Evolutionary conservation across 2,113 vertebrate species (phyloP).

Genomic region (Corynorhinus townsendii): DNA sequence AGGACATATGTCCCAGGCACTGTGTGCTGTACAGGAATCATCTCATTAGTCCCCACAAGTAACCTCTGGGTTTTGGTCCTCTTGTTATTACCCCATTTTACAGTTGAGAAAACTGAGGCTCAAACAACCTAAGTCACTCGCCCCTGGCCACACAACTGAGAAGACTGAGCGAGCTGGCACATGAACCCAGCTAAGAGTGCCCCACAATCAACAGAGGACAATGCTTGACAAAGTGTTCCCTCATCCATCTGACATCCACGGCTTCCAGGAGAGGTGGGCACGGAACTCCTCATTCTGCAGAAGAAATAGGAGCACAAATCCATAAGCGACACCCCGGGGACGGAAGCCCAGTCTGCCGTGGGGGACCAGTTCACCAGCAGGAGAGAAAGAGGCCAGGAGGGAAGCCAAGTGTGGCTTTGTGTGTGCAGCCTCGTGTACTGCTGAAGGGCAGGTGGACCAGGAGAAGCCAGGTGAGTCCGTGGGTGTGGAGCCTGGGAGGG

Average conservation of each 20-base stretch:
- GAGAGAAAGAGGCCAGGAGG: not conserved
- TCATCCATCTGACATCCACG: not conserved
- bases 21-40: not conserved
- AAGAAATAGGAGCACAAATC: not conserved
- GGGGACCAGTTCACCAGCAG: not conserved
- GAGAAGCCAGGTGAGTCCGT: not conserved
- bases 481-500: not conserved
- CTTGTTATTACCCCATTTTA: not conserved
- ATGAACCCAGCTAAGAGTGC: not conserved
- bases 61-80: not conserved
- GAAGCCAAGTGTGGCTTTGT: not conserved
- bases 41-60: not conserved
- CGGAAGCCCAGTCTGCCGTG: not conserved
- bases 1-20: not conserved
- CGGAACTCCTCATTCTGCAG: not conserved
- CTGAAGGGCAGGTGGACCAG: not conserved
- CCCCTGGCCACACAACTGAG: not conserved
- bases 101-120: not conserved
- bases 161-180: not conserved
- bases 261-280: no score
- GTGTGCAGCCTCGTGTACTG: accelerated
- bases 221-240: not conserved
- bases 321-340: not conserved
- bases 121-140: not conserved
- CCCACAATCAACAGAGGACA: not conserved